Percentiles rank a stretch among this genome's conserved stretches.
Evolutionary conservation across 2,113 vertebrate genomes (phyloP).

Genomic region (Tautogolabrus adspersus): DNA sequence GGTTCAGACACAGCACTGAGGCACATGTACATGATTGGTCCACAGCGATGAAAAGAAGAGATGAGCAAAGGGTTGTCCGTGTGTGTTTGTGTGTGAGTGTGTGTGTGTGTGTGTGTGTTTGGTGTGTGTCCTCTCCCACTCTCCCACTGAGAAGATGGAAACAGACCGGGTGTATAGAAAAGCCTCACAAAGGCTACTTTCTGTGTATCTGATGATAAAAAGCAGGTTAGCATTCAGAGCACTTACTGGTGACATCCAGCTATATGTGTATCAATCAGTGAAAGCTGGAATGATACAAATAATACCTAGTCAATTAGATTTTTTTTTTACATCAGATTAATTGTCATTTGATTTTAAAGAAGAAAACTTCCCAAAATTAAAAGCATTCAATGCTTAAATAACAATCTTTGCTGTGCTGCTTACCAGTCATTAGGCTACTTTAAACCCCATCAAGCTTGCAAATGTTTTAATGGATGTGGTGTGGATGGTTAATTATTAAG

Average conservation of each 20-base stretch:
- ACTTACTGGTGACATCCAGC: conserved; percentile 18
- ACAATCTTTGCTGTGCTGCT: too few relatives aligned
- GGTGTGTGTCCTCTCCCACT: background rate
- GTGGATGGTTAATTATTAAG: too few relatives aligned
- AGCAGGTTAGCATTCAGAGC: conserved; percentile 43
- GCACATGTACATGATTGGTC: conserved; percentile 60
- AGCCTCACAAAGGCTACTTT: conserved; percentile 41
- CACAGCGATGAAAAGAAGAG: conserved; percentile 53
- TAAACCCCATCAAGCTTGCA: too few relatives aligned
- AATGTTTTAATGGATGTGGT: too few relatives aligned
- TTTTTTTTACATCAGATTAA: too few relatives aligned
- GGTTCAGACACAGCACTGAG: conserved; percentile 43
- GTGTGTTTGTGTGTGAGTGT: conserved; percentile 26
- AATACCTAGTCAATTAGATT: too few relatives aligned
- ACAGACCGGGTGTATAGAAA: conserved; percentile 48
- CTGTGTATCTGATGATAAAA: conserved; percentile 26
- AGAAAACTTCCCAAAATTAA: too few relatives aligned
- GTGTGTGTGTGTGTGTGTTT: conserved; percentile 16
- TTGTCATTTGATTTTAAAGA: too few relatives aligned
- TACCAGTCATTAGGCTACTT: too few relatives aligned
- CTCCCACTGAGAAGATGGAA: conserved; percentile 31
- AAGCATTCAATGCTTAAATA: too few relatives aligned
- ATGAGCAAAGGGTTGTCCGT: conserved; percentile 48
- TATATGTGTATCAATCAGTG: background rate
- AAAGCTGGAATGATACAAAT: background rate